These are phyloP conservation scores for Endomychus coccineus DNA, from an alignment of 2,888 invertebrate species.

Conservation along the genomic window DNA sequence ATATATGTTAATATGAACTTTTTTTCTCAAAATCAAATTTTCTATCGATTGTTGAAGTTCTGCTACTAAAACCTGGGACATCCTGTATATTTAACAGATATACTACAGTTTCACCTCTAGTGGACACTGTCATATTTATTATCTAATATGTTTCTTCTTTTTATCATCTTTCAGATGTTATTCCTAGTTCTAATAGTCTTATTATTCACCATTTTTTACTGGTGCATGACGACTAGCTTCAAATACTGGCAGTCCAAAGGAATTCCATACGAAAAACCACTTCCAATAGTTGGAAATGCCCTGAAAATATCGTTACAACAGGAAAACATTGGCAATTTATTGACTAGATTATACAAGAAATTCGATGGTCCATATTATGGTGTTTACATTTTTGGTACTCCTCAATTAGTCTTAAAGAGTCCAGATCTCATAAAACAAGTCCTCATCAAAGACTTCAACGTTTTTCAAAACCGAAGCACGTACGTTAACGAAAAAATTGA, in stretches of 20 bases:
- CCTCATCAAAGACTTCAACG: constrained; percentile 44
- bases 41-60: too few species aligned
- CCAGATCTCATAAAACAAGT: constrained; percentile 44
- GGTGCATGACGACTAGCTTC: too few species aligned
- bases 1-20: too few species aligned
- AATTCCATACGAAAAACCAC: constrained; percentile 28
- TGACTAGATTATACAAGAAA: constrained; percentile 36
- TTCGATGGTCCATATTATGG: constrained; percentile 38
- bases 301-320: constrained; percentile 31
- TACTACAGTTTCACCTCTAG: too few species aligned
- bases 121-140: too few species aligned
- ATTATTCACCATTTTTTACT: too few species aligned
- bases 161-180: too few species aligned
- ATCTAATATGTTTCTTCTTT: too few species aligned
- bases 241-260: constrained; percentile 28
- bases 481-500: constrained; percentile 43
- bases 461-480: constrained; percentile 46
- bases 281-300: constrained; percentile 28
- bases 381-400: constrained; percentile 45
- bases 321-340: constrained; percentile 36
- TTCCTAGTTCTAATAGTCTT: too few species aligned
- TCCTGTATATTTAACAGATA: too few species aligned
- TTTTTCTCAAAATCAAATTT: too few species aligned
- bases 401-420: constrained; percentile 43
- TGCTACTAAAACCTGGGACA: too few species aligned